Percentiles rank a stretch among this genome's conserved stretches.
These are phyloP conservation scores for Caenorhabditis japonica DNA, from an alignment of 2,888 invertebrate species.

Conservation along the genomic window DNA sequence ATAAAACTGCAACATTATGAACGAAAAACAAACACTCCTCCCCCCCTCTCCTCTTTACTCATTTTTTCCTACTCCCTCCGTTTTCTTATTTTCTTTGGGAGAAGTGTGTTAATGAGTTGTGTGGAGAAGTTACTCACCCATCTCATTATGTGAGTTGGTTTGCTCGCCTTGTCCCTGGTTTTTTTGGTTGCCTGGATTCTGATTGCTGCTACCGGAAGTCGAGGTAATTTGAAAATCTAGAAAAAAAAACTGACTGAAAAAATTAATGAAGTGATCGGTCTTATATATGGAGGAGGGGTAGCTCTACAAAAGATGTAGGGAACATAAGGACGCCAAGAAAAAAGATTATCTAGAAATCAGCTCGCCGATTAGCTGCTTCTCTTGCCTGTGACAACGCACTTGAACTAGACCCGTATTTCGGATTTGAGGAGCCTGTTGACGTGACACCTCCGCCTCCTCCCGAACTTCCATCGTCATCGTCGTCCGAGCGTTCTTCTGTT, in stretches of 20 bases:
- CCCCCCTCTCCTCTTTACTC: background rate
- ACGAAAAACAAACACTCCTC: constrained; percentile 45
- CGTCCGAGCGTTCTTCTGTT: constrained; percentile 55
- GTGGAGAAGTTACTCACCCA: constrained; percentile 24
- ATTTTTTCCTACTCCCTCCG: too few relatives aligned
- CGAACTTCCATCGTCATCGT: constrained; percentile 51
- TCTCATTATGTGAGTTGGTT: constrained; percentile 25
- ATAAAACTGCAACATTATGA: constrained; percentile 50
- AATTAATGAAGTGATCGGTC: too few relatives aligned
- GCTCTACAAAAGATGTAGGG: too few relatives aligned
- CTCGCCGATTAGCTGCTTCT: background rate
- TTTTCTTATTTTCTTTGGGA: constrained; percentile 3
- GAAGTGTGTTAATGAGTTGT: constrained; percentile 12
- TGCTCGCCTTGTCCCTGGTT: constrained; percentile 10
- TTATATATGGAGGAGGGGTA: too few relatives aligned
- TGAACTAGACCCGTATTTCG: constrained; percentile 57
- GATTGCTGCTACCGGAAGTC: constrained; percentile 3
- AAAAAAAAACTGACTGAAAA: constrained; percentile 2
- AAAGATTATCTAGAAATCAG: constrained; percentile 1
- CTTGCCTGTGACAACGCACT: constrained; percentile 27
- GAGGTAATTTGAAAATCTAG: constrained; percentile 52
- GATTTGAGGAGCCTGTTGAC: constrained; percentile 50
- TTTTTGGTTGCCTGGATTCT: constrained; percentile 12
- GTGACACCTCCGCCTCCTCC: constrained; percentile 42
- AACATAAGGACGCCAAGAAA: constrained; percentile 27